Evolutionary conservation across 2,797 vertebrate species (phyloP).

Genomic region (Myotis vivesi): DNA sequence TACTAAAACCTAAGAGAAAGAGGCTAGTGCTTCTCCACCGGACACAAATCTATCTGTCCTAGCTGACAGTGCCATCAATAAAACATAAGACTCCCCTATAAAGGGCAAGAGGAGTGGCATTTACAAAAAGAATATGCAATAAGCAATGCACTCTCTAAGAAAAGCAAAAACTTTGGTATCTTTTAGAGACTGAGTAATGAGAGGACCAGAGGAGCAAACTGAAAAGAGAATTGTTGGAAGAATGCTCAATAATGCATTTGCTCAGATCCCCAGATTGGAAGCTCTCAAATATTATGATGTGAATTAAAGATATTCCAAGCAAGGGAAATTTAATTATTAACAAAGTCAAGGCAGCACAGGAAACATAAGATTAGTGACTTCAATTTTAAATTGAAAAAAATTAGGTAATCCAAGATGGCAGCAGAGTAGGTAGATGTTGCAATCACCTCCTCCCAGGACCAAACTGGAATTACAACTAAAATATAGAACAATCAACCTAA

Average conservation of each 20-base stretch:
- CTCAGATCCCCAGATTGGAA: constrained; percentile 67
- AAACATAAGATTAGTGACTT: constrained; percentile 74
- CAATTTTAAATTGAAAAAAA: constrained; percentile 58
- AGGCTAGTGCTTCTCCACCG: background rate
- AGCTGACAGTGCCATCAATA: constrained; percentile 18
- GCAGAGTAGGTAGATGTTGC: background rate
- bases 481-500: background rate
- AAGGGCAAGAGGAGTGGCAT: constrained; percentile 49
- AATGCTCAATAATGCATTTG: constrained; percentile 75
- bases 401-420: background rate
- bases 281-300: constrained; percentile 48
- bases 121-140: constrained; percentile 56
- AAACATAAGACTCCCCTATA: constrained; percentile 37
- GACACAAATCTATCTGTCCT: background rate
- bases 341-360: constrained; percentile 64
- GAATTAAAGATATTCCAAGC: constrained; percentile 71
- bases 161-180: constrained; percentile 31
- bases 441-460: background rate
- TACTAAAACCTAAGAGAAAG: constrained; percentile 5
- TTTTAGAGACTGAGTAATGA: constrained; percentile 67
- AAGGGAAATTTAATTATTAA: constrained; percentile 75
- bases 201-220: constrained; percentile 57
- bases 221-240: constrained; percentile 61
- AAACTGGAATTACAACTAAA: background rate
- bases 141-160: constrained; percentile 24